Percentiles rank a stretch among this genome's conserved stretches.
These are phyloP conservation scores for Stegodyphus dumicola DNA, from an alignment of 1,140 invertebrate species.

Conservation along the genomic window DNA sequence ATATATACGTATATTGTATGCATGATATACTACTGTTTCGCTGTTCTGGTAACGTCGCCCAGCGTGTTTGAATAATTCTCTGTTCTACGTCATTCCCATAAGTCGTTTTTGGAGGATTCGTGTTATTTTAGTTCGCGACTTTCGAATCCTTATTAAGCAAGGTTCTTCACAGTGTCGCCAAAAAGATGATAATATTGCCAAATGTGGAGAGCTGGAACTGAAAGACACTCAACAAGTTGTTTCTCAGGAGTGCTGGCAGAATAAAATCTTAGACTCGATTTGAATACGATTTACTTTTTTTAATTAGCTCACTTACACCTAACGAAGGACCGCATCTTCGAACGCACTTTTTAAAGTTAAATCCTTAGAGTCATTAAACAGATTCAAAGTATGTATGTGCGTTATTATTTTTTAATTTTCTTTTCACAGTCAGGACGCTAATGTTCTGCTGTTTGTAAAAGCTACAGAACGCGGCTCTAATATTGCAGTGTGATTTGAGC, in stretches of 20 bases:
- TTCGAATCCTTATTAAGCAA: background rate
- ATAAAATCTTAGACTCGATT: constrained; percentile 19
- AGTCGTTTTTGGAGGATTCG: too few species aligned
- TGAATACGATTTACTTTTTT: constrained; percentile 43
- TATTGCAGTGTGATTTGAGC: constrained; percentile 22
- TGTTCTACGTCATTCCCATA: too few species aligned
- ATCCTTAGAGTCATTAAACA: constrained; percentile 41
- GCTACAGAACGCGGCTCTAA: constrained; percentile 16
- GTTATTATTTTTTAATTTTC: constrained; percentile 1
- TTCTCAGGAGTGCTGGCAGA: constrained; percentile 12
- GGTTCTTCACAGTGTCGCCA: constrained; percentile 3
- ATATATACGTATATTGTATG: too few species aligned
- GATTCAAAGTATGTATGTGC: background rate
- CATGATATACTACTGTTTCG: too few species aligned
- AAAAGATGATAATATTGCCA: constrained; percentile 9
- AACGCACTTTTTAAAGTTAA: constrained; percentile 40
- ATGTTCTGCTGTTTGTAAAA: constrained; percentile 30
- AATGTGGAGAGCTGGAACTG: background rate
- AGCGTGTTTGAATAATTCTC: too few species aligned
- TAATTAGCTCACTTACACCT: constrained; percentile 36
- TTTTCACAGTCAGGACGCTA: constrained; percentile 19
- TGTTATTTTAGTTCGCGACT: background rate
- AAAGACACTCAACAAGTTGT: constrained; percentile 39
- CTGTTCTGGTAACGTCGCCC: too few species aligned
- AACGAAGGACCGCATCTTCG: constrained; percentile 15